Conservation (phyloP, 30 jellyfish, hydroid and myxozoan species). For the Chironex yamaguchii region DNA sequence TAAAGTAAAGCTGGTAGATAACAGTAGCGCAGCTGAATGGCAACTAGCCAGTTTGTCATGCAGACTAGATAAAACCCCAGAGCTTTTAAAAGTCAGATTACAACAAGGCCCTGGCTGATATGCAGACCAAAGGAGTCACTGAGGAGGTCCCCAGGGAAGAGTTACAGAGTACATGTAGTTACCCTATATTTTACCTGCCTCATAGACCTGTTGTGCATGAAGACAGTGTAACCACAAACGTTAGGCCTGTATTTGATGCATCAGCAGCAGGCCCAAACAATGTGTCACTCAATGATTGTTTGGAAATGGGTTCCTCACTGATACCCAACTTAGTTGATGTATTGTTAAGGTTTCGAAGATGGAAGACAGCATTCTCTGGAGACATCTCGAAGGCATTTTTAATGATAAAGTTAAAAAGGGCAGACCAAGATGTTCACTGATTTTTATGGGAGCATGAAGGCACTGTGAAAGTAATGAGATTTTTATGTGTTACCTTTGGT, state of each 20-base stretch:
- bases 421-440: neutral
- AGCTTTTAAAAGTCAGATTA: neutral
- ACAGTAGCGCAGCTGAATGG: neutral
- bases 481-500: neutral
- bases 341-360: neutral
- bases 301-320: neutral
- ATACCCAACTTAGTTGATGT: neutral
- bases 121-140: neutral
- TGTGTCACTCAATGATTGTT: neutral
- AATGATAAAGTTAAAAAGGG: neutral
- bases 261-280: neutral
- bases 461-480: neutral
- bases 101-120: neutral
- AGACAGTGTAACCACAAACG: neutral
- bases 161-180: neutral
- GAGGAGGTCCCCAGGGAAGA: neutral
- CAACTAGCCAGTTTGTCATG: neutral
- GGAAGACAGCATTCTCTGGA: neutral
- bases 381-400: neutral
- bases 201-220: neutral
- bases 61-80: neutral
- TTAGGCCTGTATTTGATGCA: neutral
- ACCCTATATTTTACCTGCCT: neutral
- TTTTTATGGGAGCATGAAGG: neutral
- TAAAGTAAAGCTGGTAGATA: neutral